Base-by-base conservation (phyloP, 2,888 invertebrate species). In the Barypeithes pellucidus region DNA sequence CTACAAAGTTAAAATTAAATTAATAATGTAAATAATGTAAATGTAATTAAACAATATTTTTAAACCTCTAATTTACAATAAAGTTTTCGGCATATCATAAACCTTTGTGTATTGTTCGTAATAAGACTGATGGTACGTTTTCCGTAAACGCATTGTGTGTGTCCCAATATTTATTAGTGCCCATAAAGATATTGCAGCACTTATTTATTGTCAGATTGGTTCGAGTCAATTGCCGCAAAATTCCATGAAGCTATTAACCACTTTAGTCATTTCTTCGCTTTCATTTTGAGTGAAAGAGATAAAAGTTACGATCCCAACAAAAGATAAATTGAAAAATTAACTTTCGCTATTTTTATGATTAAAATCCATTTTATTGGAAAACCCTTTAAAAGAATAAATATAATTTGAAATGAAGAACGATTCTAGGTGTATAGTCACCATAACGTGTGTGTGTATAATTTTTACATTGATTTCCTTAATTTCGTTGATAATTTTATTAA, bases 231-330 rank as follows among this genome's bases (percentile, higher is more conserved):
- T 52, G 52, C 29, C 29, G 52, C 29, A 52, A 52, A 52, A 52
- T 52, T 52, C 52, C 29, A 29, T 24, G 52, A 52, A 52, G 29
- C 14, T 11, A 52, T 24, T 52, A 29, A 29, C 29, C 14, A 29
- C 29, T 52, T 52, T 14, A 52, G 52, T 29, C 24, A 52, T 29
- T 22, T 8, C 52, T 52, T 52, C n/a, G n/a, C n/a, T n/a, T n/a
- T 52, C 52, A 29, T 52, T 52, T 52, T 29, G n/a, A 24, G 29
- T 29, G 14, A 29, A 29, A 52, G 14, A 52, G n/a, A 52, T 52
- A 52, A 52, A 52, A 52, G n/a, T 29, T 14, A 18, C 20, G 18
- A 16, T 2, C 14, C 1, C 24, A 8, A 18, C 18, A 47, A 47
- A 14, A 8, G 47, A 18, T 18, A 11, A 47, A 9, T 20, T 24